Evolutionary conservation across 1,140 invertebrate genomes (phyloP), one percentile per base, ranked within the genome.

Genomic region (Drosophila bipectinata): DNA sequence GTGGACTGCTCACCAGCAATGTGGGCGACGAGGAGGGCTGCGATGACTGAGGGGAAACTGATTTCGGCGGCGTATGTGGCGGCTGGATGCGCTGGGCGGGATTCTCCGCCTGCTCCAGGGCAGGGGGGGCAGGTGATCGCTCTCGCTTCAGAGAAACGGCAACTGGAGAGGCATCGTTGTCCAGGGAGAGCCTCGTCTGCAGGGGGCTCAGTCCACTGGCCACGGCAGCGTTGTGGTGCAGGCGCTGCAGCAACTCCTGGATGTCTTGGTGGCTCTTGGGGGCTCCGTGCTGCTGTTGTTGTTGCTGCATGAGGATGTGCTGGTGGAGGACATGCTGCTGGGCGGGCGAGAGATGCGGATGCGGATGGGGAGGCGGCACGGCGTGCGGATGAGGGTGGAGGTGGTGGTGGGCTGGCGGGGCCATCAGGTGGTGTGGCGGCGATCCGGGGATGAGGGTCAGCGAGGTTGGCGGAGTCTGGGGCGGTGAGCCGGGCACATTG

Each of bases 31-130:
- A 90, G n/a, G 90, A 91, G 10, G 87, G 80, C 51, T 90, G 90
- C 49, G 90, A 91, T 10, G 90, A 91, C 32, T 83, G 83, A 59
- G 93, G 91, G 77, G 93, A 92, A 48, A 93, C 92, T 21, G 92
- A 93, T 10, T 90, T 91, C 3, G 90, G 90, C 14, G 90, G 90
- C 41, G 90, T 91, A 39, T 91, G 90, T 0, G 90, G 90, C 21
- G 90, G 90, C 67, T 79, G 90, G 18, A 82, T 91, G 58, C 90
- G 83, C 75, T 91, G 90, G 8, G 90, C 77, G 3, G 90, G 90
- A 79, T 91, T 88, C 57, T 91, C 90, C 8, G 68, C 52, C 24
- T 90, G 77, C 32, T 91, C 90, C 9, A 49, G 4, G 18, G 69
- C 71, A 1, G 68, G 59, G 2, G 87, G 78, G 2, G 61, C 75